Evolutionary conservation across 2,888 invertebrate species (phyloP).

Genomic region (Penaeus monodon): DNA sequence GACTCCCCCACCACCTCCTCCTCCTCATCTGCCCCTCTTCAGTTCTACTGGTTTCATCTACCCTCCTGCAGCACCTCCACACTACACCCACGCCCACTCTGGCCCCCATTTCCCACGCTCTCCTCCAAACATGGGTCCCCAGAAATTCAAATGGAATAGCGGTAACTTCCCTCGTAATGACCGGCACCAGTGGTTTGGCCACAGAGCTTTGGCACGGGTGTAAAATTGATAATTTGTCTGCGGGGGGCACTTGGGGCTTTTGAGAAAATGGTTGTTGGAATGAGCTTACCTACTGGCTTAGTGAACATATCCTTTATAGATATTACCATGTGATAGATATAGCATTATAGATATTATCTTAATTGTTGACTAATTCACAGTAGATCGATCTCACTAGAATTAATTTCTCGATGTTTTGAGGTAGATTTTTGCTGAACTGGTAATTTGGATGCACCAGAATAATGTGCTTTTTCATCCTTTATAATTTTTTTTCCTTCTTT

Average conservation of each 20-base stretch:
- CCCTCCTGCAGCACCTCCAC: slow-evolving; percentile 39
- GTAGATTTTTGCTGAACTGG: slow-evolving; percentile 23
- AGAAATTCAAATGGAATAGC: slow-evolving; percentile 50
- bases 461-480: not conserved
- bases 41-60: slow-evolving; percentile 44
- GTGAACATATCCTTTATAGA: slow-evolving; percentile 27
- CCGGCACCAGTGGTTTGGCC: slow-evolving; percentile 53
- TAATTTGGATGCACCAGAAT: slow-evolving; percentile 19
- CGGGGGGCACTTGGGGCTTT: slow-evolving; percentile 12
- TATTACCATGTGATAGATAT: slow-evolving; percentile 45
- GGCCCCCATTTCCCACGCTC: slow-evolving; percentile 47
- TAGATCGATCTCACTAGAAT: slow-evolving; percentile 54
- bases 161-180: slow-evolving; percentile 41
- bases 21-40: slow-evolving; percentile 41
- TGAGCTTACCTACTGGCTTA: slow-evolving; percentile 14
- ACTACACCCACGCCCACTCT: slow-evolving; percentile 46
- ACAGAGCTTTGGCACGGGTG: slow-evolving; percentile 47
- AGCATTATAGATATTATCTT: slow-evolving; percentile 38
- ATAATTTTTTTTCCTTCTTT: not conserved
- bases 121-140: slow-evolving; percentile 46
- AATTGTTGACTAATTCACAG: slow-evolving; percentile 29
- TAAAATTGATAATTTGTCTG: slow-evolving; percentile 16
- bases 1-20: slow-evolving; percentile 51
- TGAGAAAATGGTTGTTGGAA: not conserved
- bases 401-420: slow-evolving; percentile 29